These are phyloP conservation scores for Anniella stebbinsi DNA, from an alignment of 2,797 vertebrate species.

Conservation along the genomic window DNA sequence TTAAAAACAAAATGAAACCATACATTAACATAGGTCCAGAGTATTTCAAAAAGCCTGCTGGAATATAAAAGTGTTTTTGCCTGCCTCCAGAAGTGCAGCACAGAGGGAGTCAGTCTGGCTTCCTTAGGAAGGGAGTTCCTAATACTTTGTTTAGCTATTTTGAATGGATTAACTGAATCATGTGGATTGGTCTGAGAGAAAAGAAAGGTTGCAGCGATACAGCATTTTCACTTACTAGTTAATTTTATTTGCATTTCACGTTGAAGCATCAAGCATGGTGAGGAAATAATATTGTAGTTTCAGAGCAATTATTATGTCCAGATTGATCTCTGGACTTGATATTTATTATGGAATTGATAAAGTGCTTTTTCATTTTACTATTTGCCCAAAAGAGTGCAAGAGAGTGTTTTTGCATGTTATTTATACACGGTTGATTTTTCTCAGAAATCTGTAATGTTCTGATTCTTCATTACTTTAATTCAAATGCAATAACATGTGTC, in stretches of 20 bases:
- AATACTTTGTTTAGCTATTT: slow-evolving; percentile 13
- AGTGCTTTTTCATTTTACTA: slow-evolving; percentile 37
- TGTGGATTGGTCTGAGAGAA: neutral
- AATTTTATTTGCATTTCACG: slow-evolving; percentile 18
- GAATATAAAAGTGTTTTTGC: too few relatives aligned
- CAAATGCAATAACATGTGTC: neutral
- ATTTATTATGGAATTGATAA: slow-evolving; percentile 35
- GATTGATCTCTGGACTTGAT: slow-evolving; percentile 28
- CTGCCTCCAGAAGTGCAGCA: too few relatives aligned
- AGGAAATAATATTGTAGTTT: neutral
- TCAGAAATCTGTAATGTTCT: slow-evolving; percentile 6
- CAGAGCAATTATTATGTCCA: slow-evolving; percentile 7
- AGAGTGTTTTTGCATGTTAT: slow-evolving; percentile 29
- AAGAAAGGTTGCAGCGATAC: neutral
- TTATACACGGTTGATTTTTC: neutral
- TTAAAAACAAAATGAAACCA: too few relatives aligned
- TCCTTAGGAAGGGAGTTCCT: too few relatives aligned
- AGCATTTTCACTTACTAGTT: slow-evolving; percentile 12
- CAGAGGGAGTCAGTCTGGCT: too few relatives aligned
- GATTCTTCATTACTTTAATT: neutral
- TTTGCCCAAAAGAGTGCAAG: slow-evolving; percentile 20
- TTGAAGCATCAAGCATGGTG: neutral
- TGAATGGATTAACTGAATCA: neutral
- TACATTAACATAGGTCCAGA: too few relatives aligned
- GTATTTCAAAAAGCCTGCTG: too few relatives aligned